A percentile compares a stretch with the other conserved stretches of the same genome.
Conservation (phyloP, 37 sponge, comb jelly and placozoan genomes). For the Halisarca cf. caerulea region DNA sequence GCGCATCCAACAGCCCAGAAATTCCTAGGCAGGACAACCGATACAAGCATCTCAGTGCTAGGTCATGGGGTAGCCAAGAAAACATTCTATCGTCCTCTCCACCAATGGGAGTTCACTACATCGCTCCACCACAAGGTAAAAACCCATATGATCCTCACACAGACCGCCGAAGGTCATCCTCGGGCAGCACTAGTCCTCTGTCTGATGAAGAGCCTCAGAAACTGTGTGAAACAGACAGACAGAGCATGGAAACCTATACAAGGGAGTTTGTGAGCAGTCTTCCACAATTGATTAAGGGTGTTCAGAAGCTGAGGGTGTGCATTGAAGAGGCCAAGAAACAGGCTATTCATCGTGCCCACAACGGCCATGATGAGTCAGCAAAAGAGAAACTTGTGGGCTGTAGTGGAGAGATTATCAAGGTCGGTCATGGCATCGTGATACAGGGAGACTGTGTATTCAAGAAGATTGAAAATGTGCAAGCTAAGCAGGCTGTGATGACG, state of each 20-base stretch:
- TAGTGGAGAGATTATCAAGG: conserved; percentile 5
- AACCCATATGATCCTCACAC: not conserved
- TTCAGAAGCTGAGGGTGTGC: conserved; percentile 20
- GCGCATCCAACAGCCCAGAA: not conserved
- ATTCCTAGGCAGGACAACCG: not conserved
- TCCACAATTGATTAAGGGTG: not conserved
- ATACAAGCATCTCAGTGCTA: not conserved
- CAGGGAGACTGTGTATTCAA: conserved; percentile 73
- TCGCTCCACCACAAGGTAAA: not conserved
- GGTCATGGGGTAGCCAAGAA: conserved; percentile 27
- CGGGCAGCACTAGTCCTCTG: not conserved
- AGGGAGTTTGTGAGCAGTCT: conserved; percentile 24
- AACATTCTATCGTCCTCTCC: not conserved
- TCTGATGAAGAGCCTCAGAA: not conserved
- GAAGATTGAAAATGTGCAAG: conserved; percentile 73
- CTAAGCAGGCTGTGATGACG: conserved; percentile 42
- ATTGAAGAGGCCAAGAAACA: conserved; percentile 10
- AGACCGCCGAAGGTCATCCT: not conserved
- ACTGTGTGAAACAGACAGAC: not conserved
- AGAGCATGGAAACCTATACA: not conserved
- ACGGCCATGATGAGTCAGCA: not conserved
- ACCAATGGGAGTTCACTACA: not conserved
- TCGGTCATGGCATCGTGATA: conserved; percentile 16
- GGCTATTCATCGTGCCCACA: not conserved
- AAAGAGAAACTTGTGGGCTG: not conserved